A percentile compares a stretch with the other conserved stretches of the same genome.
Conservation (phyloP, 2,888 invertebrate species). For the Ennomos fuscantarius region DNA sequence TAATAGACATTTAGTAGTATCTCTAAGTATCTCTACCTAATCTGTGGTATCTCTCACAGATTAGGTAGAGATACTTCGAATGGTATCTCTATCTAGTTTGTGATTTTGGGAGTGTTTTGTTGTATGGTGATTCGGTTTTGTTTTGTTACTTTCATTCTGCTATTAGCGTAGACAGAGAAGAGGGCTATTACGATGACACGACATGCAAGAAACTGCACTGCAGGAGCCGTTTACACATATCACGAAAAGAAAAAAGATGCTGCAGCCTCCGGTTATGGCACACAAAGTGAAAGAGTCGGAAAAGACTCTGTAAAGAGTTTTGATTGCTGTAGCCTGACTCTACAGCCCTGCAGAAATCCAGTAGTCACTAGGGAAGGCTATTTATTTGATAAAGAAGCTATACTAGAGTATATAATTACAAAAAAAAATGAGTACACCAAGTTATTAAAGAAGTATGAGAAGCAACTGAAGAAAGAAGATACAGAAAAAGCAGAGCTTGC, state of each 20-base stretch:
- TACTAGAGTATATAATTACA: conserved; percentile 96
- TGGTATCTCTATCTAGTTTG: too few relatives aligned
- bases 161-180: too few relatives aligned
- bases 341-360: conserved; percentile 98
- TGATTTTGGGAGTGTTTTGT: neutral
- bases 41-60: too few relatives aligned
- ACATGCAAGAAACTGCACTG: conserved; percentile 99
- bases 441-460: conserved; percentile 96
- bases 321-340: conserved; percentile 98
- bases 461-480: conserved; percentile 91
- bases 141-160: too few relatives aligned
- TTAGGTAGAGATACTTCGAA: too few relatives aligned
- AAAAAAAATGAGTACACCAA: conserved; percentile 96
- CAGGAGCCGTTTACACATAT: conserved; percentile 99
- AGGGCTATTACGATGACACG: conserved; percentile 91
- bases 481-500: conserved; percentile 88
- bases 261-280: conserved; percentile 96
- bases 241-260: conserved; percentile 99
- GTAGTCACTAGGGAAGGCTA: conserved; percentile 94
- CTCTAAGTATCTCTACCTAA: too few relatives aligned
- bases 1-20: too few relatives aligned
- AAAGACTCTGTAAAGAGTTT: conserved; percentile 97
- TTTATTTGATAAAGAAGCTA: conserved; percentile 98
- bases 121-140: neutral
- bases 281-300: conserved; percentile 93